A percentile compares a stretch with the other conserved stretches of the same genome.
These are phyloP conservation scores for Catostomus latipinnis DNA, from an alignment of 2,797 vertebrate species.

Conservation along the genomic window DNA sequence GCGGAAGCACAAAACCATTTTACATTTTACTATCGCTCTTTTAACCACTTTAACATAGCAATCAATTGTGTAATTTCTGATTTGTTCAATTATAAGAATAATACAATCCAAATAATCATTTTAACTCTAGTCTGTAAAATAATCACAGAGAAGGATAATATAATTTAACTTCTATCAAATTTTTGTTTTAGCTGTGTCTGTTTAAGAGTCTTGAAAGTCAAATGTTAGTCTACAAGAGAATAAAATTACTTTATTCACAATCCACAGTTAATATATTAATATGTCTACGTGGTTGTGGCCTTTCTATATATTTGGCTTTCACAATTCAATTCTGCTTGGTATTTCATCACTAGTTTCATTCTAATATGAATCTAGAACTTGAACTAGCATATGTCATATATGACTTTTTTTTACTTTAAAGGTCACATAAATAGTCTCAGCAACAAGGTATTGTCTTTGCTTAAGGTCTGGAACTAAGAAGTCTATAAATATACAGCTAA, in stretches of 20 bases:
- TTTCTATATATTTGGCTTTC: not conserved
- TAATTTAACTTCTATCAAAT: not conserved
- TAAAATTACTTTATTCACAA: not conserved
- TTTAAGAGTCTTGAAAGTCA: not conserved
- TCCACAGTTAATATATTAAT: not conserved
- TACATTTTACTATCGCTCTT: constrained; percentile 6
- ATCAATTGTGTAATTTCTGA: not conserved
- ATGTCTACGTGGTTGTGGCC: not conserved
- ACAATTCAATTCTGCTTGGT: not conserved
- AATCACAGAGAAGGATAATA: not conserved
- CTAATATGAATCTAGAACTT: not conserved
- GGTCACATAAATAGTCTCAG: not conserved
- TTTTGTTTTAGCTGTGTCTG: not conserved
- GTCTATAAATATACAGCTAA: constrained; percentile 39
- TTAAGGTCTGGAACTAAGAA: constrained; percentile 1
- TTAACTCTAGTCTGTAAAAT: not conserved
- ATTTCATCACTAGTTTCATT: not conserved
- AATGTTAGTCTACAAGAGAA: not conserved
- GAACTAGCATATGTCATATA: no score
- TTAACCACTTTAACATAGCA: constrained; percentile 22
- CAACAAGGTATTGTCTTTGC: not conserved
- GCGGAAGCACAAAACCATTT: constrained; percentile 9
- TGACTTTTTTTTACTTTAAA: not conserved
- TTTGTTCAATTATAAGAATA: not conserved
- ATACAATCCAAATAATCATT: not conserved